Evolutionary conservation across 2,888 invertebrate genomes (phyloP).

Genomic region (Sussaba pulchella): DNA sequence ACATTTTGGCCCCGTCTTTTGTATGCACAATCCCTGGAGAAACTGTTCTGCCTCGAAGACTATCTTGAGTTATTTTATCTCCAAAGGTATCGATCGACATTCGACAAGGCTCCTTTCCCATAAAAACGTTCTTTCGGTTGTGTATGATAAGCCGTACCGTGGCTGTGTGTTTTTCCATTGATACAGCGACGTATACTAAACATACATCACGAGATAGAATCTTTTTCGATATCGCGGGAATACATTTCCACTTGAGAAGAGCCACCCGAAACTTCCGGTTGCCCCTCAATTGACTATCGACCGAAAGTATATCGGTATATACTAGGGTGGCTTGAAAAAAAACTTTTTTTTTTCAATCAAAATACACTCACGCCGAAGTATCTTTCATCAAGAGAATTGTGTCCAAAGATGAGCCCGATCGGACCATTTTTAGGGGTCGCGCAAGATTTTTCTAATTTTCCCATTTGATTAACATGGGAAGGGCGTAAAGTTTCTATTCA

Average conservation of each 20-base stretch:
- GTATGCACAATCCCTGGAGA: conserved; percentile 22
- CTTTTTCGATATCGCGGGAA: conserved; percentile 13
- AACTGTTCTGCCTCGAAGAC: conserved; percentile 3
- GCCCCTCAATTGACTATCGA: background rate
- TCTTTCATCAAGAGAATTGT: too few relatives aligned
- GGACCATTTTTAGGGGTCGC: too few relatives aligned
- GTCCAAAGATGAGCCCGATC: too few relatives aligned
- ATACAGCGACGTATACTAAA: background rate
- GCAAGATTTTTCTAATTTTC: too few relatives aligned
- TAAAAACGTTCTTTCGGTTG: background rate
- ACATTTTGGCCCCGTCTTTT: background rate
- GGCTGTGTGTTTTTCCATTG: background rate
- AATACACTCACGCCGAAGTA: too few relatives aligned
- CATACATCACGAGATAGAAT: background rate
- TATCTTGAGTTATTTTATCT: conserved; percentile 31
- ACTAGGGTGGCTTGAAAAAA: too few relatives aligned
- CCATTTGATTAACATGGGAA: too few relatives aligned
- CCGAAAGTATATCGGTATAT: background rate
- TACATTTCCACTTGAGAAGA: conserved; percentile 29
- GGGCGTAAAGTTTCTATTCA: too few relatives aligned
- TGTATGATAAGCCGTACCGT: background rate
- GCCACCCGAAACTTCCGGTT: conserved; percentile 29
- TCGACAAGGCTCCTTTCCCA: background rate
- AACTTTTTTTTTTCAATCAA: too few relatives aligned
- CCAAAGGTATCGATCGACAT: conserved; percentile 23